Percentiles rank a stretch among this genome's conserved stretches.
Conservation (phyloP, 2,888 invertebrate genomes). For the Xestia c-nigrum region DNA sequence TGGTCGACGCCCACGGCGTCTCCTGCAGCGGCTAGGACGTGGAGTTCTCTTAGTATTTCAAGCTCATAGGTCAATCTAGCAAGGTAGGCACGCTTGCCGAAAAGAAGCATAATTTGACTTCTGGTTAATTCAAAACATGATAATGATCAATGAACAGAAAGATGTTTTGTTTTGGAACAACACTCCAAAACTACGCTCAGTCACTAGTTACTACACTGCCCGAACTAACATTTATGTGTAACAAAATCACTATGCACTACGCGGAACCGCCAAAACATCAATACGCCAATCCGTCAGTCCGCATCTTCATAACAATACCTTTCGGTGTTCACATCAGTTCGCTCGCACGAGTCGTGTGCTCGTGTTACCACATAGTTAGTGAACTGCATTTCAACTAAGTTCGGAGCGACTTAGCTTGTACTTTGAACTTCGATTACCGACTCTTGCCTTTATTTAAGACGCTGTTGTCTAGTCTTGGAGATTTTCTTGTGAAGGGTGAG, state of each 20-base stretch:
- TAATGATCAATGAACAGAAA: not conserved
- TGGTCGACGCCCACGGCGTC: too few species aligned
- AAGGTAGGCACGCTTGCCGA: too few species aligned
- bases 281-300: conserved; percentile 23
- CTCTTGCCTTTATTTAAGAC: conserved; percentile 19
- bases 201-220: not conserved
- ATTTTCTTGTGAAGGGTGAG: conserved; percentile 7
- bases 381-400: conserved; percentile 58
- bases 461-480: conserved; percentile 17
- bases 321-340: conserved; percentile 26
- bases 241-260: conserved; percentile 6
- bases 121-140: not conserved
- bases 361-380: conserved; percentile 59
- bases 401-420: conserved; percentile 30
- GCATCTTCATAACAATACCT: conserved; percentile 26
- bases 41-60: too few species aligned
- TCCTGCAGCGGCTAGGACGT: too few species aligned
- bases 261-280: conserved; percentile 8
- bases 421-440: conserved; percentile 45
- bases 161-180: not conserved
- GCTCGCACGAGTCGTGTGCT: conserved; percentile 24
- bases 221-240: not conserved
- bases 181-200: not conserved
- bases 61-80: too few species aligned
- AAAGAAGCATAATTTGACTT: not conserved